Conservation (phyloP, 1,140 invertebrate genomes). For the Piezodorus guildinii region DNA sequence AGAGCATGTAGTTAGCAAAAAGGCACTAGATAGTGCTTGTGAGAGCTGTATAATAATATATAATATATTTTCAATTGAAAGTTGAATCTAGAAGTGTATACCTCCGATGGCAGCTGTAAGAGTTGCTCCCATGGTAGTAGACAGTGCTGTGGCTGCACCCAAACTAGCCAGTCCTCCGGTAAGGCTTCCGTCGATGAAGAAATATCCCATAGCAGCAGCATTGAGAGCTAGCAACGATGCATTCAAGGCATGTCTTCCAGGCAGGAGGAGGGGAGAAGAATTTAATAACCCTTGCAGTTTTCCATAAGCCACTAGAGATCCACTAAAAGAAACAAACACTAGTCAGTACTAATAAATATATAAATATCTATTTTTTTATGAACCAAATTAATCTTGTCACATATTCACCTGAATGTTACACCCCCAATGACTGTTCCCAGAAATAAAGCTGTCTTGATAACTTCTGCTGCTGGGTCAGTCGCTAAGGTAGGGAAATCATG, state of each 20-base stretch:
- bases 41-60: too few relatives aligned
- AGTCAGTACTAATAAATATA: not conserved
- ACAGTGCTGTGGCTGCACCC: conserved; percentile 59
- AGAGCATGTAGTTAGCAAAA: too few relatives aligned
- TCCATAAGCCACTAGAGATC: conserved; percentile 80
- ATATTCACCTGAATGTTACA: conserved; percentile 63
- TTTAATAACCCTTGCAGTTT: conserved; percentile 76
- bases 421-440: conserved; percentile 84
- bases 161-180: conserved; percentile 53
- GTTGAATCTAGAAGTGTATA: conserved; percentile 29
- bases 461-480: conserved; percentile 68
- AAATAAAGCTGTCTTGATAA: conserved; percentile 78
- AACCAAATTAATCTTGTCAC: not conserved
- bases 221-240: conserved; percentile 52
- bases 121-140: conserved; percentile 69
- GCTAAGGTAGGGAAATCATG: conserved; percentile 71
- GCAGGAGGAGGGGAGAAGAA: conserved; percentile 65
- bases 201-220: conserved; percentile 57
- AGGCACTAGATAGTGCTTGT: too few relatives aligned
- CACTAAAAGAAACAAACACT: conserved; percentile 41
- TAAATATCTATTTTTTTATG: too few relatives aligned
- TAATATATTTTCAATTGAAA: too few relatives aligned
- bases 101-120: conserved; percentile 82
- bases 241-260: conserved; percentile 73
- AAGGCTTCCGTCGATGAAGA: conserved; percentile 50